Base-by-base conservation (phyloP, 2,888 invertebrate species). In the Achlya flavicornis region DNA sequence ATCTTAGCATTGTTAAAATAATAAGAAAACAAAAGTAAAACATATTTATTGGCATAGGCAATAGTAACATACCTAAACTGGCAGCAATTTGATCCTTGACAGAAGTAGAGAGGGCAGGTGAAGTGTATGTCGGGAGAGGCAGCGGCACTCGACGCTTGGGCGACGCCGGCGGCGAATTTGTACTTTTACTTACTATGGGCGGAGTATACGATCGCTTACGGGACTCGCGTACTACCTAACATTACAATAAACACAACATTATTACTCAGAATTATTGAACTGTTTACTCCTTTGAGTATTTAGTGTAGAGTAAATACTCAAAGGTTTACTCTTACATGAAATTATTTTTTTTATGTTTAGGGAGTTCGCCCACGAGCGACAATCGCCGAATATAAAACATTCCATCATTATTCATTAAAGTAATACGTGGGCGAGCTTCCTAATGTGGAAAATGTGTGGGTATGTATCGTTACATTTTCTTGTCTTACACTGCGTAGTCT, bases 1-100 rank as follows among this genome's bases (percentile, higher is more conserved):
- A 57, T 10, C 16, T 16, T 19, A 12, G 19, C 32, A 38, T 38
- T 57, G 7, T 26, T 32, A 19, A 57, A 57, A 57, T 19, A 14
- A 57, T 57, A 5, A 14, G 57, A 32, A 57, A 26, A 57, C 4
- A 12, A 14, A 26, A 57, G 26, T 0, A 14, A 62, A 64, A 62
- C 61, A 16, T 43, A 61, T 60, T 59, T 58, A 64, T 60, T 59
- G 19, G 14, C 58, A 16, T 59, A 41, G 46, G 11, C 10, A 32
- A 12, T 16, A 16, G 3, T n/a, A 58, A 70, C 70, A 68, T 83
- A 94, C 94, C 94, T 69, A 94, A 77, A 6, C 92, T 88, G 58
- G 94, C 93, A 32, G 94, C 93, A 67, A 94, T 94, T 80, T 94
- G 92, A 69, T 94, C 93, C 78, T 91, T 94, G 60, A 94, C 92